Base-by-base conservation (phyloP, 2,888 invertebrate genomes). In the Meteorus cinctellus region DNA sequence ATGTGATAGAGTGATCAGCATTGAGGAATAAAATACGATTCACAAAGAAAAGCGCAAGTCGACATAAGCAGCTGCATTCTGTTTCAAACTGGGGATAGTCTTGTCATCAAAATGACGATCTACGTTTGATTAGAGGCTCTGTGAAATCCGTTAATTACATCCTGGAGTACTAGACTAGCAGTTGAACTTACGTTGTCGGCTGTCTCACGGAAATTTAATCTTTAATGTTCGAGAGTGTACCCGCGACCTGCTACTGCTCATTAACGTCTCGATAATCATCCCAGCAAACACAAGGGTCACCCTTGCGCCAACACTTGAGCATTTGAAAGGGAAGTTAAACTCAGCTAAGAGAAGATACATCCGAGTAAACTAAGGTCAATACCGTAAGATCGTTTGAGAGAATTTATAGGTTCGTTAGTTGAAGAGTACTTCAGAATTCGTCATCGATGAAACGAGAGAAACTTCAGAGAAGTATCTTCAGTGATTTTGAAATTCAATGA, bases 121-220 rank as follows among this genome's bases (percentile, higher is more conserved):
- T 85, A 84, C 84, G 86, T 86, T 84, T 89, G 88, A 89, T 89
- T 88, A 88, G 86, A 89, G 88, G 86, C 84, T 83, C 83, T 81
- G 80, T 77, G 78, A 81, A 72, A 72, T 83, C 86, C 86, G 85
- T 88, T 88, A 88, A 87, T 88, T 87, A 87, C 70, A 70, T 74
- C 78, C 60, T 59, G 36, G 71, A 60, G 71, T 67, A 75, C 78
- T 76, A 70, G 72, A 55, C 70, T 31, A 59, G 60, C 60, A 80
- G 82, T 80, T 83, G 83, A 86, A 86, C 85, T 86, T 84, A 81
- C 77, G 75, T 31, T 74, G 67, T 67, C 74, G 79, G 80, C 76
- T 81, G 79, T 81, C 78, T 74, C 77, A 77, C 82, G 82, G 84
- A 85, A 85, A 86, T 82, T 84, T 85, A 81, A 84, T 80, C 82